A percentile compares a stretch with the other conserved stretches of the same genome.
These are phyloP conservation scores for Etheostoma cragini DNA, from an alignment of 2,113 vertebrate genomes.

Conservation along the genomic window DNA sequence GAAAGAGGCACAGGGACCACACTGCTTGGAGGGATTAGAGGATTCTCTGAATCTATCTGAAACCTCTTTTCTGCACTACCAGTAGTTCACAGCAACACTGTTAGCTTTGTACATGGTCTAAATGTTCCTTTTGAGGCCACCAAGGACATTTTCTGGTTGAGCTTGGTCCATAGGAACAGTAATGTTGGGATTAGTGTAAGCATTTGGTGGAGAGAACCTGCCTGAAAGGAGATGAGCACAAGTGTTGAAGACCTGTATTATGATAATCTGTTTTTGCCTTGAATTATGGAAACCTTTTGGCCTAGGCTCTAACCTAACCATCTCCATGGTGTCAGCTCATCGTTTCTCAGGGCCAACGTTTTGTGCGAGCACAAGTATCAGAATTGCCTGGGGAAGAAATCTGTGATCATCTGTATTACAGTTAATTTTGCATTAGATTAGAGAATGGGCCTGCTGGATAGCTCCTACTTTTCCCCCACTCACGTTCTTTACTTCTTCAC, in stretches of 20 bases:
- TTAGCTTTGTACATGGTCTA: slow-evolving; percentile 32
- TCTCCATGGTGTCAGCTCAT: slow-evolving; percentile 21
- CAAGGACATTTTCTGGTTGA: slow-evolving; percentile 31
- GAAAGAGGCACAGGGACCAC: not conserved
- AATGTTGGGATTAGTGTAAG: slow-evolving; percentile 43
- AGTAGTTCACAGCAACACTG: slow-evolving; percentile 19
- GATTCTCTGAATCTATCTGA: slow-evolving; percentile 2
- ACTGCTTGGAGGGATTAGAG: slow-evolving; percentile 12
- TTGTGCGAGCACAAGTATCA: slow-evolving; percentile 31
- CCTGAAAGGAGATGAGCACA: slow-evolving; percentile 32
- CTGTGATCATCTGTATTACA: slow-evolving; percentile 35
- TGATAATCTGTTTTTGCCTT: slow-evolving; percentile 45
- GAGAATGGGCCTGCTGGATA: slow-evolving; percentile 37
- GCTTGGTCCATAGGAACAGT: not conserved
- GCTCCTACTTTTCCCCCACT: slow-evolving; percentile 18
- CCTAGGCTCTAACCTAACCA: slow-evolving; percentile 28
- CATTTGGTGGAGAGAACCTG: slow-evolving; percentile 23
- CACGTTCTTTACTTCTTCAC: slow-evolving; percentile 26
- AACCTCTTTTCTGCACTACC: slow-evolving; percentile 7
- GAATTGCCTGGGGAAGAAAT: slow-evolving; percentile 46
- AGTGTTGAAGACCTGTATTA: slow-evolving; percentile 28
- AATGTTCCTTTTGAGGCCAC: slow-evolving; percentile 20
- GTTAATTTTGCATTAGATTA: slow-evolving; percentile 63
- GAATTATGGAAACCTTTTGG: slow-evolving; percentile 54
- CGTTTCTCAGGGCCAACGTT: slow-evolving; percentile 42